Percentiles rank a stretch among this genome's conserved stretches.
Conservation (phyloP, 2,113 vertebrate genomes). For the Chaenogobius annularis region DNA sequence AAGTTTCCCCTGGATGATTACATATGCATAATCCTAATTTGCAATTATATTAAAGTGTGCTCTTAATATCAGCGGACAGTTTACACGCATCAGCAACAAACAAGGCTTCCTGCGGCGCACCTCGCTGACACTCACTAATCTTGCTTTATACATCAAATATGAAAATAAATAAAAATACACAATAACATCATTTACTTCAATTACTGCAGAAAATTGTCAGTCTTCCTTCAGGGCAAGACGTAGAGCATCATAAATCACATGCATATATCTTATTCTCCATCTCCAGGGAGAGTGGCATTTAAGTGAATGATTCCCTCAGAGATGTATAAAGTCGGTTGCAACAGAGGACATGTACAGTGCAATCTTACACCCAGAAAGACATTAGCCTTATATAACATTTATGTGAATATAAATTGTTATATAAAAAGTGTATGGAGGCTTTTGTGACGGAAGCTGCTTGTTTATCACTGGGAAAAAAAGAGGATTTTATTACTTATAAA, state of each 20-base stretch:
- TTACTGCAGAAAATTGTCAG: slow-evolving; percentile 66
- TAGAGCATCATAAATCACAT: slow-evolving; percentile 64
- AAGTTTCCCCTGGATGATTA: slow-evolving; percentile 22
- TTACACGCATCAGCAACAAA: slow-evolving; percentile 15
- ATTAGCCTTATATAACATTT: slow-evolving; percentile 46
- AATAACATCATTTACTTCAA: slow-evolving; percentile 70
- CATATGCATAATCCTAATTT: slow-evolving; percentile 10
- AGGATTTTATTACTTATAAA: slow-evolving; percentile 1
- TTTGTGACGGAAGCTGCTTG: slow-evolving; percentile 17
- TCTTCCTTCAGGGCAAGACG: slow-evolving; percentile 56
- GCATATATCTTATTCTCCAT: slow-evolving; percentile 37
- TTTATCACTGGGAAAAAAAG: slow-evolving; percentile 26
- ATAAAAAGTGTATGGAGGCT: slow-evolving; percentile 30
- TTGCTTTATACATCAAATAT: slow-evolving; percentile 6
- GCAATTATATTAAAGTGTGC: slow-evolving; percentile 13
- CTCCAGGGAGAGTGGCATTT: slow-evolving; percentile 40
- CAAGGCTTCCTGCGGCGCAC: slow-evolving; percentile 7
- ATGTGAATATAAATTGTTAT: slow-evolving; percentile 42
- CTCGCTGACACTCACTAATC: slow-evolving; percentile 10
- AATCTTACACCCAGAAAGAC: slow-evolving; percentile 24
- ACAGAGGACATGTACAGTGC: slow-evolving; percentile 37
- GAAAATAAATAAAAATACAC: slow-evolving; percentile 31
- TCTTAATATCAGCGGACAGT: slow-evolving; percentile 14
- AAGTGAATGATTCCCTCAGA: slow-evolving; percentile 48
- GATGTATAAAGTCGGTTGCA: slow-evolving; percentile 43